A percentile compares a stretch with the other conserved stretches of the same genome.
Evolutionary conservation across 2,797 vertebrate genomes (phyloP).

Genomic region (Trachurus trachurus): DNA sequence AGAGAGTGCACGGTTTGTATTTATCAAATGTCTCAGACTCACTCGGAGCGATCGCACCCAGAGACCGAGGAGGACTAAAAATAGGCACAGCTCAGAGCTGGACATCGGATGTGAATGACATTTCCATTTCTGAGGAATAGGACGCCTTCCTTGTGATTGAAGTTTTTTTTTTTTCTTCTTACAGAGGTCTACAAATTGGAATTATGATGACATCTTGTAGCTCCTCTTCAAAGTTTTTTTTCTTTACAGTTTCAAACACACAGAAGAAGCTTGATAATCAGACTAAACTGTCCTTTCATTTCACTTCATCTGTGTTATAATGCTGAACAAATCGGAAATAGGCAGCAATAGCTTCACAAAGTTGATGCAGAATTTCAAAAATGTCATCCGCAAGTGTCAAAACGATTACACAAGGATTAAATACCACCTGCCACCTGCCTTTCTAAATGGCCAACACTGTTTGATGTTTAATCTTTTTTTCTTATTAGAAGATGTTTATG

Average conservation of each 20-base stretch:
- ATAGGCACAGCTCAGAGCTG: constrained; percentile 68
- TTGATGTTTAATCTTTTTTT: constrained; percentile 9
- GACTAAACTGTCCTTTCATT: constrained; percentile 22
- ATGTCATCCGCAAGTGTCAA: neutral
- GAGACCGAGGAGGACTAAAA: constrained; percentile 63
- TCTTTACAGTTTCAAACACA: constrained; percentile 26
- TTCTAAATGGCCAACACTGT: neutral
- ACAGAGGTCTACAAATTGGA: constrained; percentile 51
- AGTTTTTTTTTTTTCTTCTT: constrained; percentile 32
- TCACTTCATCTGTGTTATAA: constrained; percentile 4
- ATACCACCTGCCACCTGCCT: constrained; percentile 20
- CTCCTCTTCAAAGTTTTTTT: constrained; percentile 28
- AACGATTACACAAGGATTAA: neutral
- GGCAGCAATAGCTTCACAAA: neutral
- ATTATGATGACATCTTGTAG: constrained; percentile 41
- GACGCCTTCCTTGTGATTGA: constrained; percentile 49
- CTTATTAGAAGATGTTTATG: constrained; percentile 4
- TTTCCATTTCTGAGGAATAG: constrained; percentile 71
- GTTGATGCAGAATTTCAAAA: constrained; percentile 7
- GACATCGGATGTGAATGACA: constrained; percentile 69
- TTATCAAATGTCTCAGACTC: constrained; percentile 65
- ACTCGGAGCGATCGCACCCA: constrained; percentile 60
- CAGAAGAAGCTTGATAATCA: neutral
- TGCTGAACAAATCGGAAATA: constrained; percentile 8
- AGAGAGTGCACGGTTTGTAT: constrained; percentile 51